phyloP scores from a whole-genome alignment of 1,140 invertebrate genomes.

The Caerostris darwini region DNA sequence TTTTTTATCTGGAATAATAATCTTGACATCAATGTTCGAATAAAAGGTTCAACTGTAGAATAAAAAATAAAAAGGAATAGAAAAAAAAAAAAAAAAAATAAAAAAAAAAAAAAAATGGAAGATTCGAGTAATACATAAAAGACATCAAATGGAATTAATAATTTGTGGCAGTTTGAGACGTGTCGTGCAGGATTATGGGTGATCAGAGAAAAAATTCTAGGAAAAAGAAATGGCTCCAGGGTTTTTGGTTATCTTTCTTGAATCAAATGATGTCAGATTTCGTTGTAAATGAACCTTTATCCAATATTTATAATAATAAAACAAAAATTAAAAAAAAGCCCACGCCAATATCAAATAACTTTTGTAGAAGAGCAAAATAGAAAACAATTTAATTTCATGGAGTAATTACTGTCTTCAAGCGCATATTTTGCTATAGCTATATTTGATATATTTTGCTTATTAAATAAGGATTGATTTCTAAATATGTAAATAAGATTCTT shows the following conservation, averaged over 20 bases:
- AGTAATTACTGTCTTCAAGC: too few species aligned
- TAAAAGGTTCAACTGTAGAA: neutral
- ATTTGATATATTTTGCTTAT: too few species aligned
- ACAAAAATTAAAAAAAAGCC: too few species aligned
- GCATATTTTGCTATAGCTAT: too few species aligned
- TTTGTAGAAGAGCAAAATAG: too few species aligned
- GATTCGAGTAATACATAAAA: neutral
- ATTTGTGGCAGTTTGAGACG: neutral
- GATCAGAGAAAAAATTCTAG: neutral
- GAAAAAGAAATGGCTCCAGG: neutral
- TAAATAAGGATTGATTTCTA: too few species aligned
- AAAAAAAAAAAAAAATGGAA: neutral
- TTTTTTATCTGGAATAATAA: neutral
- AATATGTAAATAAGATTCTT: too few species aligned
- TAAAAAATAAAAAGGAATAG: neutral
- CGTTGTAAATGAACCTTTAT: too few species aligned
- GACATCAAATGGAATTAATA: neutral
- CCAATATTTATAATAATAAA: too few species aligned
- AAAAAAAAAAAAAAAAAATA: neutral
- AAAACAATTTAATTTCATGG: too few species aligned
- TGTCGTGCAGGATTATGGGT: neutral
- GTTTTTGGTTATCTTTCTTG: neutral
- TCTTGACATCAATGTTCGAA: conserved; percentile 31
- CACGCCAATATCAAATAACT: too few species aligned
- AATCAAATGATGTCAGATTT: neutral